phyloP scores from a whole-genome alignment of 2,888 invertebrate genomes.

The Chymomyza caudatula region DNA sequence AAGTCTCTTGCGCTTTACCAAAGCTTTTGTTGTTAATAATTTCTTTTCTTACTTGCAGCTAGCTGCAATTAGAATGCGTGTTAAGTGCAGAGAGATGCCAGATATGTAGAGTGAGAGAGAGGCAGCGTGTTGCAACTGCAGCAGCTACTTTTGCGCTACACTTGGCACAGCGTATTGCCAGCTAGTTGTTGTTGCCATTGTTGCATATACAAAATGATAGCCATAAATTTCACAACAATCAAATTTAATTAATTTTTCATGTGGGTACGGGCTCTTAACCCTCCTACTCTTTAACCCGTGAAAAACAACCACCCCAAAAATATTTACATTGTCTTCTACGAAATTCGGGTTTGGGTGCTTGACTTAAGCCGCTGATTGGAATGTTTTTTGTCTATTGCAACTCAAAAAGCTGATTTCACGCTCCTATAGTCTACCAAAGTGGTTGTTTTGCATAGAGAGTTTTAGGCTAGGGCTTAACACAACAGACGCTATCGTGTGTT shows the following conservation, averaged over 20 bases:
- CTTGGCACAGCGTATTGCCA: neutral
- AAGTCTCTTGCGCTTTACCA: neutral
- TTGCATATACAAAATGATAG: neutral
- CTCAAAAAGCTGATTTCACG: conserved; percentile 58
- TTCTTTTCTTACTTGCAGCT: conserved; percentile 42
- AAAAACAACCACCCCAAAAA: conserved; percentile 35
- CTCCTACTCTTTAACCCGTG: conserved; percentile 36
- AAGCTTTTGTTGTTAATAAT: conserved; percentile 70
- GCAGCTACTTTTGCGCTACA: neutral
- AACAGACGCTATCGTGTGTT: conserved; percentile 20
- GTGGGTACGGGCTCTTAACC: conserved; percentile 1
- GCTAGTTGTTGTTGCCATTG: neutral
- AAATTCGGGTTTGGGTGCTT: no score
- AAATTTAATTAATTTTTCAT: conserved; percentile 67
- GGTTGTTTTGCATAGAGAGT: conserved; percentile 35
- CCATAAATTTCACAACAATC: conserved; percentile 64
- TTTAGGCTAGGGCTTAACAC: neutral
- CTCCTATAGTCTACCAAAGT: conserved; percentile 37
- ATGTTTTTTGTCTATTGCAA: conserved; percentile 47
- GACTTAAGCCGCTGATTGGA: conserved; percentile 67
- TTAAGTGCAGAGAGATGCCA: conserved; percentile 67
- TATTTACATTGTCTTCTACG: conserved; percentile 37
- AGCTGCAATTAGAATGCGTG: conserved; percentile 77
- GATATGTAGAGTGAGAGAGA: conserved; percentile 6
- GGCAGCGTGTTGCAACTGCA: neutral